phyloP scores from a whole-genome alignment of 2,797 vertebrate species.

The Premnoplex brunnescens region DNA sequence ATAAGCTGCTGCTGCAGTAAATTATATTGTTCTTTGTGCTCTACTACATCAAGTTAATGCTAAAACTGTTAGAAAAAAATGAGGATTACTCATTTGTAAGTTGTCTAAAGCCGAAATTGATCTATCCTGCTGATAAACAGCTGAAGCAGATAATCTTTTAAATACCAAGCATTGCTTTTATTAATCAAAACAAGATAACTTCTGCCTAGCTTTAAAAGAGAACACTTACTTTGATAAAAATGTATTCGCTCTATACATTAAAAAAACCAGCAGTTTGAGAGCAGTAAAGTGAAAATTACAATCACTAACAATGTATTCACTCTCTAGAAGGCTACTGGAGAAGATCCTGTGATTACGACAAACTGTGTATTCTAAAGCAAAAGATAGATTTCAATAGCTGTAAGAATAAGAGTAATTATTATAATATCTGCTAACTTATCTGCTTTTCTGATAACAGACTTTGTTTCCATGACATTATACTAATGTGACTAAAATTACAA shows the following conservation, averaged over 20 bases:
- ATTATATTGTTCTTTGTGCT: neutral
- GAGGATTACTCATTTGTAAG: neutral
- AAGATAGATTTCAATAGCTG: neutral
- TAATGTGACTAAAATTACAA: neutral
- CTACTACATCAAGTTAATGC: neutral
- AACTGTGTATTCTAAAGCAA: neutral
- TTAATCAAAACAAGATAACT: conserved; percentile 13
- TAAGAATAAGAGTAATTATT: neutral
- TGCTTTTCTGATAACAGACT: neutral
- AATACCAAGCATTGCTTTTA: neutral
- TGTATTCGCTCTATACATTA: neutral
- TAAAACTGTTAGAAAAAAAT: neutral
- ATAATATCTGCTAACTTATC: neutral
- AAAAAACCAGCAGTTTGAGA: neutral
- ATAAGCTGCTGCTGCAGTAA: neutral
- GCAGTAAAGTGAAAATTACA: neutral
- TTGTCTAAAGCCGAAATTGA: neutral
- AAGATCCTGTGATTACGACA: neutral
- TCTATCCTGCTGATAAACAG: neutral
- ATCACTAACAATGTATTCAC: neutral
- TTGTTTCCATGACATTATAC: neutral
- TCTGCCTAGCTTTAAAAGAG: neutral
- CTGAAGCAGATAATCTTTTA: neutral
- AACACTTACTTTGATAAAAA: neutral
- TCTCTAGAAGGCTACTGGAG: neutral